These are phyloP conservation scores for Channa argus DNA, from an alignment of 2,113 vertebrate species.

Conservation along the genomic window DNA sequence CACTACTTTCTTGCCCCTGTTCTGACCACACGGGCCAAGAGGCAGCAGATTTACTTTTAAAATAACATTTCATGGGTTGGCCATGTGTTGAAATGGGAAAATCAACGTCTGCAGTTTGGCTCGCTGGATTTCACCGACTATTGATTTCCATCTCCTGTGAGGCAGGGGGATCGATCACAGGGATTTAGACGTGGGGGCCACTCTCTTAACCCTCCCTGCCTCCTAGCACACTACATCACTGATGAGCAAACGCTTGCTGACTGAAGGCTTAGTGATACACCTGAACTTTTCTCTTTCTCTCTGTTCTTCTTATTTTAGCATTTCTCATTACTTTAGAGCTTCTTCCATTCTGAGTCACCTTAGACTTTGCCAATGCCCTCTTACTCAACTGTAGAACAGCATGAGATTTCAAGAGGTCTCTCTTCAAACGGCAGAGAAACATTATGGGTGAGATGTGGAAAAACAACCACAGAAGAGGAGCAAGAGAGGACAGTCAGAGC, in stretches of 20 bases:
- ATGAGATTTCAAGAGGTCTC: conserved; percentile 46
- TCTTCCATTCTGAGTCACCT: conserved; percentile 23
- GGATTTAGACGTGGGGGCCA: conserved; percentile 78
- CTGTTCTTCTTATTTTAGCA: conserved; percentile 16
- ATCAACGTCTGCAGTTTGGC: conserved; percentile 74
- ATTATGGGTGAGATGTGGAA: conserved; percentile 21
- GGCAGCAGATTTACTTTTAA: conserved; percentile 52
- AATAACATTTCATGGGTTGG: conserved; percentile 80
- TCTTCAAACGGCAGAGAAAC: conserved; percentile 31
- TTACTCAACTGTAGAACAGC: conserved; percentile 26
- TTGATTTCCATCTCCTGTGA: conserved; percentile 80
- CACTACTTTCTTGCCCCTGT: background rate
- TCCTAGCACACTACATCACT: conserved; percentile 44
- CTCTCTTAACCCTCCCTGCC: conserved; percentile 58
- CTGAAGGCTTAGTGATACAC: conserved; percentile 28
- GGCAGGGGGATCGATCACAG: conserved; percentile 75
- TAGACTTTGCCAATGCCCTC: conserved; percentile 7
- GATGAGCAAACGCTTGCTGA: conserved; percentile 40
- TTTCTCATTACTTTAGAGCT: conserved; percentile 29
- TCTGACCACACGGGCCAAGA: conserved; percentile 21
- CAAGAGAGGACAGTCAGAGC: background rate
- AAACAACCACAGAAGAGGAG: conserved; percentile 10
- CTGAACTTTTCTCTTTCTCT: conserved; percentile 36
- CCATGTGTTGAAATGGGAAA: conserved; percentile 75
- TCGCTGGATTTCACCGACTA: conserved; percentile 81